Base-by-base conservation (phyloP, 2,113 vertebrate genomes). In the Camelus bactrianus region DNA sequence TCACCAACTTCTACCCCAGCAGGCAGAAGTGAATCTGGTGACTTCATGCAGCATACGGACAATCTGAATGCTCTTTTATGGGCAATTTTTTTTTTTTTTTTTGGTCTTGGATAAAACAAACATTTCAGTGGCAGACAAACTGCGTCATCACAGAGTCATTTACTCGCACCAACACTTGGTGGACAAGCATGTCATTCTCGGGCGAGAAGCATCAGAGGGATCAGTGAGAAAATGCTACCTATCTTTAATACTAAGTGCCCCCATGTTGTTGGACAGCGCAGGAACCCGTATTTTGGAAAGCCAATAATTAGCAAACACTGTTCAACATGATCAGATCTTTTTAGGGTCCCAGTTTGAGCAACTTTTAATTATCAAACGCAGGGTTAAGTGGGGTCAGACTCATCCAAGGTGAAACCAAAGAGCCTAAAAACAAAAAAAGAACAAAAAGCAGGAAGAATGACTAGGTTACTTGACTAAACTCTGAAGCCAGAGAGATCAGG, bases 1-100 rank as follows among this genome's bases (percentile, higher is more conserved):
- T 87, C 28, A 90, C 52, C 26, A 10, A 77, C 14, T 50, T 88
- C 20, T 42, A 48, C 42, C 32, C 15, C 9, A 73, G 76, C 84
- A 95, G 84, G 70, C 73, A 72, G 38, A 72, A 62, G 50, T 54
- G 62, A 96, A 72, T 26, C 88, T 81, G 80, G 88, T 67, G 60
- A 48, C 91, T 72, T 62, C 48, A 62, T 1, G 60, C 64, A 96
- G 81, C 86, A 82, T 72, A 81, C 91, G 93, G 64, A 85, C 85
- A 89, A 75, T 54, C 12, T 22, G 95, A 94, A 82, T 91, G 93
- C 85, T 96, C 93, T 93, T 93, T 95, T 96, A 72, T 0, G 79
- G 77, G n/a, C 30, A 56, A 11, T 35, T 70, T 67, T 62, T 81
- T 62, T 73, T 0, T 0, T 35, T 70, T 67, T 62, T 81, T 62